Evolutionary conservation across 2,113 vertebrate genomes (phyloP).

Genomic region (Phasianus colchicus): DNA sequence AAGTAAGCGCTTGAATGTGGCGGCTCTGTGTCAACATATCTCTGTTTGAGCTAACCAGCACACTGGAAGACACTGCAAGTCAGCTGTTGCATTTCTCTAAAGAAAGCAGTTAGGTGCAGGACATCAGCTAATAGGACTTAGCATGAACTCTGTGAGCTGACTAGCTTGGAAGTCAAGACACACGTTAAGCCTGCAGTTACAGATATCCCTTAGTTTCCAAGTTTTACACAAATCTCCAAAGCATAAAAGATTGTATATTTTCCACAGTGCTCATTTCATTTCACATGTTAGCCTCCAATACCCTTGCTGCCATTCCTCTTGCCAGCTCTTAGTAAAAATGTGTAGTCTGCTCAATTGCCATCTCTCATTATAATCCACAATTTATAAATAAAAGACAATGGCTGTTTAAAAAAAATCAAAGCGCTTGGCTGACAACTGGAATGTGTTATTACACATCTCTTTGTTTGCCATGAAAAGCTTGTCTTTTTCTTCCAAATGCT

Average conservation of each 20-base stretch:
- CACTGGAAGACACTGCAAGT: accelerated
- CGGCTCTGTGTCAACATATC: not conserved
- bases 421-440: not conserved
- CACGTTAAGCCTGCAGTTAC: not conserved
- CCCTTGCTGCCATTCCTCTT: not conserved
- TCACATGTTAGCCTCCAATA: not conserved
- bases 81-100: accelerated
- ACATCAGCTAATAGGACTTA: not conserved
- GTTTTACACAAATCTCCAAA: not conserved
- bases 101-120: not conserved
- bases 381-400: slow-evolving; percentile 35
- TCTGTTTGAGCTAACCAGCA: not conserved
- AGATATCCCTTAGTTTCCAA: not conserved
- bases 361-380: slow-evolving; percentile 9
- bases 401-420: not conserved
- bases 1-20: not conserved
- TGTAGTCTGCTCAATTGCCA: not conserved
- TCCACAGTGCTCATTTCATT: not conserved
- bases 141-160: not conserved
- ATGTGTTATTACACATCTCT: slow-evolving; percentile 25
- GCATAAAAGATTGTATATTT: not conserved
- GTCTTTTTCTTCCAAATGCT: slow-evolving; percentile 43
- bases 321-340: not conserved
- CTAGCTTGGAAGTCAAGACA: not conserved
- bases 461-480: slow-evolving; percentile 36